Percentiles rank a stretch among this genome's conserved stretches.
These are phyloP conservation scores for Heliothis virescens DNA, from an alignment of 1,140 invertebrate genomes.

Conservation along the genomic window DNA sequence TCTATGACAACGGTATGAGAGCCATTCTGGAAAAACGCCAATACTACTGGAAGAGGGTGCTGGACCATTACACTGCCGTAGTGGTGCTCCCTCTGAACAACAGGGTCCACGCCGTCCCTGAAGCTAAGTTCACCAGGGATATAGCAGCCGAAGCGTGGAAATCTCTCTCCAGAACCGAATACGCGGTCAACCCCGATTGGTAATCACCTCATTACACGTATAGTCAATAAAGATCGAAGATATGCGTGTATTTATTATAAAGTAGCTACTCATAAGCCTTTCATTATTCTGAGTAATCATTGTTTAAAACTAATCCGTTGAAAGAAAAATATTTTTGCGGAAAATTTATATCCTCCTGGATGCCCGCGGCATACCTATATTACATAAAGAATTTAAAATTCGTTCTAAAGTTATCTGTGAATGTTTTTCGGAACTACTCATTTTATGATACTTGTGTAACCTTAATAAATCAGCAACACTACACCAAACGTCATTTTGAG, in stretches of 20 bases:
- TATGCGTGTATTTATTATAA: not conserved
- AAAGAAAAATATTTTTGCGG: slow-evolving; percentile 8
- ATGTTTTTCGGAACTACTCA: too few relatives aligned
- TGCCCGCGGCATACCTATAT: too few relatives aligned
- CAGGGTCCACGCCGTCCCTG: slow-evolving; percentile 58
- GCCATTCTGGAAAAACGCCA: slow-evolving; percentile 67
- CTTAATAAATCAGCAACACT: too few relatives aligned
- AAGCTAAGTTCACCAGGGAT: slow-evolving; percentile 65
- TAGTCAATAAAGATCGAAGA: slow-evolving; percentile 7
- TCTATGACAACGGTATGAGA: slow-evolving; percentile 74
- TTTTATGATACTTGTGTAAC: too few relatives aligned
- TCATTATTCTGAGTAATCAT: too few relatives aligned
- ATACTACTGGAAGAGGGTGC: slow-evolving; percentile 75
- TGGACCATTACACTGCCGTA: slow-evolving; percentile 76
- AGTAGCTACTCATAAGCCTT: too few relatives aligned
- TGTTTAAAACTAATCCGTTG: not conserved
- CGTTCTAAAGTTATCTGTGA: too few relatives aligned
- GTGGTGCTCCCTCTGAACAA: slow-evolving; percentile 69
- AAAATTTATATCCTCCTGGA: too few relatives aligned
- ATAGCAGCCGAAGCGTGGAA: slow-evolving; percentile 69
- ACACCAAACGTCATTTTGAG: too few relatives aligned
- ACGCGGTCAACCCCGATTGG: slow-evolving; percentile 78
- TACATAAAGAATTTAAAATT: too few relatives aligned
- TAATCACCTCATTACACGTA: slow-evolving; percentile 51
- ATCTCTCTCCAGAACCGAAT: slow-evolving; percentile 68